Evolutionary conservation across 2,113 vertebrate species (phyloP), one percentile per base, ranked within the genome.

Genomic region (Ceyx cyanopectus): DNA sequence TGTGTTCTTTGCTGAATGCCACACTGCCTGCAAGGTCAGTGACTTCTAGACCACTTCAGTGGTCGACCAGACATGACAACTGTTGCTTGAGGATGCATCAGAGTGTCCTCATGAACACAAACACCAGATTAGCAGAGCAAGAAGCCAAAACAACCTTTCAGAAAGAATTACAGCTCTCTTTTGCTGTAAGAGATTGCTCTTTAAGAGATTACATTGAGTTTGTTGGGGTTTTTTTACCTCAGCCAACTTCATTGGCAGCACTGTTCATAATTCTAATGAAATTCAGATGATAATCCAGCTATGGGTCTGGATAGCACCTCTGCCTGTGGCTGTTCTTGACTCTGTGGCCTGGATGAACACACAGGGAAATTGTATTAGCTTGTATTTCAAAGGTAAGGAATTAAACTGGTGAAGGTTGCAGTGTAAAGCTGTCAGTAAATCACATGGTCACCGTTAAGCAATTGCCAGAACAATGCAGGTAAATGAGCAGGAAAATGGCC

Each of bases 211-310:
- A 87, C 50, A 46, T 69, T 80, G 21, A 37, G 37, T 37, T 37
- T 37, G 37, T 37, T 9, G 9, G 37, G 37, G 5, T 9, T 75
- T 61, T 57, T 16, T 45, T 24, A 3, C 50, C 8, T 29, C 19
- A 32, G 17, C 61, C 54, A 79, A 69, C 34, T 56, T 68, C 41
- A 69, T 53, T 11, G 29, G 54, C 0, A 0, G n/a, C 67, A 80
- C 70, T 96, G 60, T 70, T 92, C 75, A 89, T 63, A 89, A 91
- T 77, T 51, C 41, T 85, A 93, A 92, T 74, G n/a, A 87, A 89
- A 91, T 89, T 93, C 89, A 87, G 46, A 89, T 54, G 41, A 79
- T 87, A 89, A 89, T 69, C 18, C 60, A 87, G 48, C 29, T 77
- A 70, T 8, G 53, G n/a, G 62, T 73, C 67, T 58, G 91, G 54